Evolutionary conservation across 2,113 vertebrate species (phyloP), one percentile per base, ranked within the genome.

Genomic region (Leptocoma aspasia): DNA sequence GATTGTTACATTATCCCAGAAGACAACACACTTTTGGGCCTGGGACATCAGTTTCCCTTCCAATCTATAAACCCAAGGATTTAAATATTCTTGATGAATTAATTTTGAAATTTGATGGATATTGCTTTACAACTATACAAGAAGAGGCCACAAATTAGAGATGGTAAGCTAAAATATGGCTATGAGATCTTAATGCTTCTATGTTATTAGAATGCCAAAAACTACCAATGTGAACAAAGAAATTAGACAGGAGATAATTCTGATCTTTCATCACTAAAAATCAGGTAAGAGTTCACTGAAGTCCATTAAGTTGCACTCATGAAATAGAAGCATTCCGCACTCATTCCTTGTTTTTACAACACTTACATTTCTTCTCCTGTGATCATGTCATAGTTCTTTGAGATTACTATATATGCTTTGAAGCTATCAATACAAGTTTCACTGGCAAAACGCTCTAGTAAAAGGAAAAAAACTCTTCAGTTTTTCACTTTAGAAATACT

Each of bases 31-130:
- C 6, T 42, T 85, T 57, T 82, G 89, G 82, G 76, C 16, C 45
- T 49, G 13, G 24, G 23, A 79, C 11, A 69, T 49, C 41, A 1
- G 2, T 76, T 94, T 90, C 24, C 33, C 35, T 86, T 92, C 75
- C 92, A 75, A 75, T 56, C 79, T 94, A 86, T 81, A 94, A 86
- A 87, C 7, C 17, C 33, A 94, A 89, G 20, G 59, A 83, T 47
- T 80, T 65, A 81, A 68, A 72, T 90, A 95, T 44, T 35, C n/a
- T 94, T 80, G 22, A 68, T 92, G 19, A 95, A 93, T 50, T 79
- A 86, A 65, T 81, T 95, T 83, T 87, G 60, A 95, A 85, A 91
- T 76, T 22, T 68, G 93, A 76, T 60, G 73, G 22, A 28, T 91
- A 76, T 56, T 89, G n/a, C 73, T 94, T 91, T 82, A 44, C 41